Conservation (phyloP, 2,797 vertebrate genomes). For the Dermochelys coriacea region DNA sequence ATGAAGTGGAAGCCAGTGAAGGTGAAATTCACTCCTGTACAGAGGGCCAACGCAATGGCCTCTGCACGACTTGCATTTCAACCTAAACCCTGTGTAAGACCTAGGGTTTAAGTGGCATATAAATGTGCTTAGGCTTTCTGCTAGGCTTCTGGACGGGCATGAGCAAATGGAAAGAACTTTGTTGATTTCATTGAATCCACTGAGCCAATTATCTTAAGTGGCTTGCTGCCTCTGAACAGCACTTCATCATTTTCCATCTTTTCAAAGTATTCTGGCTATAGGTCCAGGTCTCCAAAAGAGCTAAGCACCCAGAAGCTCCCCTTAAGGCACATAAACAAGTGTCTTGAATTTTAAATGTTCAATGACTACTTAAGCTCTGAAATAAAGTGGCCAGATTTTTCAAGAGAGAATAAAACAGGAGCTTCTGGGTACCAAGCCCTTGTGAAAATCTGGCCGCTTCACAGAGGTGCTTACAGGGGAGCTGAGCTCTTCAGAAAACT, state of each 20-base stretch:
- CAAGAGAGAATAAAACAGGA: not conserved
- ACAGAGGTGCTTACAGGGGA: not conserved
- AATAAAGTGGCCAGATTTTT: not conserved
- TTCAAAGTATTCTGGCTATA: not conserved
- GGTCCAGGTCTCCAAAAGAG: not conserved
- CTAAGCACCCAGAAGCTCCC: not conserved
- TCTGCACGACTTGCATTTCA: not conserved
- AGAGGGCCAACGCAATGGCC: fast-evolving
- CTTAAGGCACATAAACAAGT: not conserved
- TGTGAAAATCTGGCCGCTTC: not conserved
- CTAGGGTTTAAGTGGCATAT: not conserved
- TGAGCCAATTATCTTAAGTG: not conserved
- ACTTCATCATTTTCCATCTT: not conserved
- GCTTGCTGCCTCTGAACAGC: not conserved
- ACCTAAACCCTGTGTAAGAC: not conserved
- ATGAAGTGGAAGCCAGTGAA: not conserved
- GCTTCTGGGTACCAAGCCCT: not conserved
- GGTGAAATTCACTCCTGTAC: fast-evolving
- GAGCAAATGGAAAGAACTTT: not conserved
- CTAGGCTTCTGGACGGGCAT: fast-evolving
- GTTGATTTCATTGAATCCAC: not conserved
- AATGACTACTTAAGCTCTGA: not conserved
- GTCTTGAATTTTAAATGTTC: not conserved
- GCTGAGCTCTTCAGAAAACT: not conserved
- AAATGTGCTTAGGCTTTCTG: not conserved